Evolutionary conservation across 2,888 invertebrate genomes (phyloP), one percentile per base, ranked within the genome.

Genomic region (Luperina testacea): DNA sequence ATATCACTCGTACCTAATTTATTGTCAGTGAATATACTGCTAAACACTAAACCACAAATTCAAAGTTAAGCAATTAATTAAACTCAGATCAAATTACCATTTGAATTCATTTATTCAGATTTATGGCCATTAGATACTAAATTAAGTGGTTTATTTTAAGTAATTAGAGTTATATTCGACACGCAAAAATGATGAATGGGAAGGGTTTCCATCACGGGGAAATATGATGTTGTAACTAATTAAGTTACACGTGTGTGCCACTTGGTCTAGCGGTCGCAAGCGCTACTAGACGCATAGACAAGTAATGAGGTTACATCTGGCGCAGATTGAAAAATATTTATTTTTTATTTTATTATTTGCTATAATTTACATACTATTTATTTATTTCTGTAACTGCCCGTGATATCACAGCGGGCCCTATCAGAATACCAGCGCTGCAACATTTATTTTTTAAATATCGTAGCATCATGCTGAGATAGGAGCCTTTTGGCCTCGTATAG

Each of bases 141-240:
- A 80, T 74, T 70, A 72, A 74, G 53, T 65, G 78, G 70, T 78
- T 72, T 79, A 68, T 69, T 80, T 74, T 15, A 72, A 77, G 72
- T 83, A 85, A 90, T 84, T 82, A 84, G 51, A 75, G 69, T 77
- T 77, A 53, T 78, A 82, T 85, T 81, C 9, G 77, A 74, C 51
- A 45, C 61, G 51, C 8, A 64, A 80, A 80, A 81, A 51, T 84
- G 81, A 88, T 81, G 75, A 80, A 88, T 74, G 67, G 13, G 27
- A n/a, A 42, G 32, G 61, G 73, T 27, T 79, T 77, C 61, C 72
- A 24, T 81, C 32, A 38, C 42, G 11, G 45, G 8, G 15, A 61
- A 78, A 79, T 69, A 45, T 38, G 65, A 73, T 6, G 38, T 38
- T 6, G 38, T 38, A 38, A 38, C 6, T 38, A 38, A 38, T 38